Evolutionary conservation across 1,140 invertebrate genomes (phyloP), one percentile per base, ranked within the genome.

Genomic region (Dendrolimus punctatus): DNA sequence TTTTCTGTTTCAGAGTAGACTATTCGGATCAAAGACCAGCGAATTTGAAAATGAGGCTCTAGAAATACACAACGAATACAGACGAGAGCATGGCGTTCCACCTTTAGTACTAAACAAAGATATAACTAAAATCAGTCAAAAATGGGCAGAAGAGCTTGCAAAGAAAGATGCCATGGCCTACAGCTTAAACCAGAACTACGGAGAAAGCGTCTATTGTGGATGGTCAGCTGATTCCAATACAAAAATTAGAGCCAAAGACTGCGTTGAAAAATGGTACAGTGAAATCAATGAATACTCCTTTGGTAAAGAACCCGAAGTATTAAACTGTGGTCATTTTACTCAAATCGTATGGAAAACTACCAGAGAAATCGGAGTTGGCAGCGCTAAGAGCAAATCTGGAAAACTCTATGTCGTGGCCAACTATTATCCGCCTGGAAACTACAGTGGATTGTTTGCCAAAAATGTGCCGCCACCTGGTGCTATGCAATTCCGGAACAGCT

Each of bases 391-490:
- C 53, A 84, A 86, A 67, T 72, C 78, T 6, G 83, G 83, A 6
- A 75, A 91, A 84, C 59, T 91, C 80, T 80, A 91, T 45, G 90
- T 96, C 2, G 94, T 96, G 1, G 92, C 92, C 1, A 94, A 95
- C 79, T 96, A 96, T 60, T 89, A 91, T 80, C 94, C 95, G n/a
- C 89, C 93, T n/a, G 94, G 95, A 39, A 96, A 96, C 68, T 90
- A 91, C 51, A 85, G 93, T 6, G 93, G 93, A 1, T 89, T 91
- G 50, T 96, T 95, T 62, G 68, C 83, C 0, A 90, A 90, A 51
- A 95, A 95, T 75, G 93, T 95, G 37, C 76, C 76, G n/a, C 90
- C 89, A 48, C 87, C 89, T 5, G 80, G 62, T 23, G 80, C 80
- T 39, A 58, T 72, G 23, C 82, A 85, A 39, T 84, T 84, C 50